Conservation (phyloP, 2,113 vertebrate genomes). For the Lophius piscatorius region DNA sequence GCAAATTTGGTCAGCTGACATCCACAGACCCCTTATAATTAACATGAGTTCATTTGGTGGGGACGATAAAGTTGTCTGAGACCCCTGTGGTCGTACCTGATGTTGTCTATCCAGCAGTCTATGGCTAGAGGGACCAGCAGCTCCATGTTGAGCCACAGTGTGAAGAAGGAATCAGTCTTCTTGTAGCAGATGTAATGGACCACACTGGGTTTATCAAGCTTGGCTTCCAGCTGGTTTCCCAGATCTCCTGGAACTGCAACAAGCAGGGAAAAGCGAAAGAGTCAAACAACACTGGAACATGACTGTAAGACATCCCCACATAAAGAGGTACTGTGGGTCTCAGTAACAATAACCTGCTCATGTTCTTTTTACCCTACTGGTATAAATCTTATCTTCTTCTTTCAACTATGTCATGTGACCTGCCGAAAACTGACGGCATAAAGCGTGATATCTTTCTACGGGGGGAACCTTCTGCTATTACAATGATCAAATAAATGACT, state of each 20-base stretch:
- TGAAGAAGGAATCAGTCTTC: conserved; percentile 92
- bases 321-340: no score
- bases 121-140: conserved; percentile 92
- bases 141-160: conserved; percentile 96
- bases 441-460: no score
- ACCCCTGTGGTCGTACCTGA: conserved; percentile 81
- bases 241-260: conserved; percentile 93
- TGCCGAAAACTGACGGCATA: no score
- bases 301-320: background rate
- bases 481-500: no score
- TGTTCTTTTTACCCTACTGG: background rate
- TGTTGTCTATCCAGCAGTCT: conserved; percentile 99
- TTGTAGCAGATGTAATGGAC: conserved; percentile 97
- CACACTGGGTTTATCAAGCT: conserved; percentile 93
- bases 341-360: no score
- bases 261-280: background rate
- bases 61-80: background rate
- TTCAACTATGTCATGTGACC: no score
- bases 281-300: background rate
- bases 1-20: background rate
- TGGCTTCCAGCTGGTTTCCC: conserved; percentile 97
- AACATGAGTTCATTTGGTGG: no score
- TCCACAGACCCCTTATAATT: background rate
- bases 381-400: no score
- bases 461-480: no score